Conservation (phyloP, 2,888 invertebrate species). For the Mesoligia furuncula region DNA sequence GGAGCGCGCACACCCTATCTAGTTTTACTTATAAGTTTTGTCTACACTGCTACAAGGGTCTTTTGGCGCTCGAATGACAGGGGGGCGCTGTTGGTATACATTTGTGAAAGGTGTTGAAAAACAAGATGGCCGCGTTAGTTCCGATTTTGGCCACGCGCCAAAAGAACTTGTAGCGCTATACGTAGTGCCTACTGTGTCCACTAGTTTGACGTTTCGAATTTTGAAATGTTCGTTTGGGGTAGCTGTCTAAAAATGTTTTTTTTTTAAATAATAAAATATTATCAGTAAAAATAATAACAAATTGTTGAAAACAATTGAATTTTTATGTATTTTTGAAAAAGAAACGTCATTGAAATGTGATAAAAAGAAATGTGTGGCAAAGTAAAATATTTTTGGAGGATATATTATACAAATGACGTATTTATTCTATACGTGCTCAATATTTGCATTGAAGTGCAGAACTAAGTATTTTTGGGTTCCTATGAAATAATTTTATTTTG, state of each 20-base stretch:
- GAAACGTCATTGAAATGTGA: conserved; percentile 52
- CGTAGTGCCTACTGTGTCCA: conserved; percentile 59
- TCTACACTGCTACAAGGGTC: conserved; percentile 3
- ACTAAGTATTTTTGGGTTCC: conserved; percentile 57
- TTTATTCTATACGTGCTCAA: conserved; percentile 59
- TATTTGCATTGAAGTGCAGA: conserved; percentile 34
- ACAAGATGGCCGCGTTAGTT: not conserved
- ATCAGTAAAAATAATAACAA: not conserved
- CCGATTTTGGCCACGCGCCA: not conserved
- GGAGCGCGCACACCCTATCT: conserved; percentile 55
- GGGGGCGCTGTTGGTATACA: not conserved
- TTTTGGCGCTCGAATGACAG: conserved; percentile 2
- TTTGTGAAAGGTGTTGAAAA: not conserved
- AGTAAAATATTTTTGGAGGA: conserved; percentile 61
- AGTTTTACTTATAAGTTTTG: conserved; percentile 42
- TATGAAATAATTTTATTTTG: conserved; percentile 27
- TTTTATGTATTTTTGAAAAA: conserved; percentile 1
- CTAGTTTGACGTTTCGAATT: conserved; percentile 43
- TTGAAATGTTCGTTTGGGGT: not conserved
- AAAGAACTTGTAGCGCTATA: not conserved
- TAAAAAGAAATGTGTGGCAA: conserved; percentile 60
- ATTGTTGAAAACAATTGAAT: not conserved
- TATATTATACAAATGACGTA: conserved; percentile 49
- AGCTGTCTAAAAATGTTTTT: not conserved
- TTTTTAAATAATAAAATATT: not conserved